Conservation (phyloP, 2,113 vertebrate species). For the Cebus imitator region DNA sequence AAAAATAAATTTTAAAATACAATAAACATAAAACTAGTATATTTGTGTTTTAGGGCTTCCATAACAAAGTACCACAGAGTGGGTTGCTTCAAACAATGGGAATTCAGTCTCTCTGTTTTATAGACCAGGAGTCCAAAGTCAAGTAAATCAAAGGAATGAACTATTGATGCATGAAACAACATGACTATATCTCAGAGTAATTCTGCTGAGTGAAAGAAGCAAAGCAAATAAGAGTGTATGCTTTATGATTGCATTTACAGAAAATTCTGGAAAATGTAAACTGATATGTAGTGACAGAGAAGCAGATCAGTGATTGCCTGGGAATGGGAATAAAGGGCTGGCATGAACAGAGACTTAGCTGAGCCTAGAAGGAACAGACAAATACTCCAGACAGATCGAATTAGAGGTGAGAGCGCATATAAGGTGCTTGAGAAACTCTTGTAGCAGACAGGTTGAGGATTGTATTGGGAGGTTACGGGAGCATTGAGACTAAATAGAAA, state of each 20-base stretch:
- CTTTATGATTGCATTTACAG: background rate
- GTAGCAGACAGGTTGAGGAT: background rate
- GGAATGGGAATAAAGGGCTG: background rate
- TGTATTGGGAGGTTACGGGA: background rate
- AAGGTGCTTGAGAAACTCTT: background rate
- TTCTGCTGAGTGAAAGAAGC: background rate
- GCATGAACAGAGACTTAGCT: background rate
- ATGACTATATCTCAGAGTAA: background rate
- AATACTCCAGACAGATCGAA: background rate
- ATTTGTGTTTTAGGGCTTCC: background rate
- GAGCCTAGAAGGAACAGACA: background rate
- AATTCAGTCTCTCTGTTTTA: background rate
- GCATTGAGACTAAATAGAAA: background rate
- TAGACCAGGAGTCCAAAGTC: background rate
- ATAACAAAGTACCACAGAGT: background rate
- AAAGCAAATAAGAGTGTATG: background rate
- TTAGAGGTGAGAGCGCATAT: background rate
- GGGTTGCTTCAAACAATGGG: background rate
- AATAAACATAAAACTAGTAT: background rate
- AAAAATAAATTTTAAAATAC: background rate
- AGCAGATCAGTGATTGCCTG: background rate
- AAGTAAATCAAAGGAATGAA: background rate
- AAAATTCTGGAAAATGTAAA: constrained; percentile 12
- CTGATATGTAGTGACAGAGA: background rate
- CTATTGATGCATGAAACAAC: background rate